Evolutionary conservation across 2,888 invertebrate species (phyloP), one percentile per base, ranked within the genome.

Genomic region (Diaperis boleti): DNA sequence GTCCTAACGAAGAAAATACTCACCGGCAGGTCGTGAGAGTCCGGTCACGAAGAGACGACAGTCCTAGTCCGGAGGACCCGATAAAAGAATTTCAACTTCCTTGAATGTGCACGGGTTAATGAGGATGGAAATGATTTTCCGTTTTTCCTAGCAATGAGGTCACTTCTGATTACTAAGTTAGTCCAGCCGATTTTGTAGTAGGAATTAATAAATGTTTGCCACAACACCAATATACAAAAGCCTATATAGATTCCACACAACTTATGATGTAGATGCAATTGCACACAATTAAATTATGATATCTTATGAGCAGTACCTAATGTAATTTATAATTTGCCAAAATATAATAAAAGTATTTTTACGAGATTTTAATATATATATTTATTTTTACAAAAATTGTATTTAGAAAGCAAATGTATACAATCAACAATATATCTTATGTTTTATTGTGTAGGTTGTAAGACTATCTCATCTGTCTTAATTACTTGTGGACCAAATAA

Each of bases 51-150:
- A 78, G 86, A 13, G 87, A 87, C 61, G 89, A 89, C 73, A 89
- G 89, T 73, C 89, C 89, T 1, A 89, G 89, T 80, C 89, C 89
- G 15, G 89, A 89, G 69, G 89, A 90, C 72, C 85, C 86, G 26
- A 42, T 42, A 1, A 71, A 65, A 65, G 68, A 67, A 17, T 54
- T 66, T 29, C 63, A 62, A 56, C 56, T 66, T 64, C 69, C 69
- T 41, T 67, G 61, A 66, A 33, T n/a, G 22, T 33, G 41, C 44
- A 44, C 47, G 31, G 29, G 13, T 29, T 29, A 45, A 42, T 11
- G 26, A 22, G 45, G 15, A 45, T 26, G 15, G 49, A 49, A 49
- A 10, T 49, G 33, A 37, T 35, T 52, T 22, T 50, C 8, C 10
- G 26, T 31, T 55, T 26, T 15, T 39, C 15, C 8, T 18, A 41